Evolutionary conservation across 2,113 vertebrate species (phyloP).

Genomic region (Epinephelus cyanopodus): DNA sequence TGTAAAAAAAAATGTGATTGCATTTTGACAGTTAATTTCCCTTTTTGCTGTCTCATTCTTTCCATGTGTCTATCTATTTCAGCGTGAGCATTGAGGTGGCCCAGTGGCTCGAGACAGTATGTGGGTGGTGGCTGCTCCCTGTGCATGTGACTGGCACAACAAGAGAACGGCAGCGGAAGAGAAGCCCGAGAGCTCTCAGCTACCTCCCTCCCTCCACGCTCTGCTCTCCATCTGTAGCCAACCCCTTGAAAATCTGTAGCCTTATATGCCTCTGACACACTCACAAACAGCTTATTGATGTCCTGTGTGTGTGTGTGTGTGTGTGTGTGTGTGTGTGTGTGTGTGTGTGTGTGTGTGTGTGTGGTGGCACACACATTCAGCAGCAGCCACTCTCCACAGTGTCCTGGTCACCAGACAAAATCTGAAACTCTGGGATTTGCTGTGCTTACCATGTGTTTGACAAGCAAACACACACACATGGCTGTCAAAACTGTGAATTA

Average conservation of each 20-base stretch:
- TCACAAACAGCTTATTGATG: slow-evolving; percentile 31
- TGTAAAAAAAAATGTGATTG: slow-evolving; percentile 5
- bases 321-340: slow-evolving; percentile 15
- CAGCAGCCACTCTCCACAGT: not conserved
- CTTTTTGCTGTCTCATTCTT: not conserved
- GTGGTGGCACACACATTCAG: not conserved
- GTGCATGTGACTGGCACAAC: slow-evolving; percentile 41
- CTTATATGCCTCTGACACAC: slow-evolving; percentile 36
- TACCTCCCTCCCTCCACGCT: slow-evolving; percentile 1
- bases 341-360: slow-evolving; percentile 9
- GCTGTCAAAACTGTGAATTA: not conserved
- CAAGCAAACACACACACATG: not conserved
- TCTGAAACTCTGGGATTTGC: not conserved
- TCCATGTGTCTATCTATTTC: slow-evolving; percentile 13
- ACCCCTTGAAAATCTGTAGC: slow-evolving; percentile 30
- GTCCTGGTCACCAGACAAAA: not conserved
- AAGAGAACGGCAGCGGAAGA: slow-evolving; percentile 26
- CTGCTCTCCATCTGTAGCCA: slow-evolving; percentile 25
- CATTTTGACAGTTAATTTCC: not conserved
- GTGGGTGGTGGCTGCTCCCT: slow-evolving; percentile 27
- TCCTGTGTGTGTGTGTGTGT: slow-evolving; percentile 11
- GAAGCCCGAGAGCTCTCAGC: slow-evolving; percentile 10
- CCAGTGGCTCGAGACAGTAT: slow-evolving; percentile 20
- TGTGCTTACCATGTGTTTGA: not conserved
- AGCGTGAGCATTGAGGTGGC: not conserved